These are phyloP conservation scores for Epirrhoe tristata DNA, from an alignment of 2,888 invertebrate species.

Conservation along the genomic window DNA sequence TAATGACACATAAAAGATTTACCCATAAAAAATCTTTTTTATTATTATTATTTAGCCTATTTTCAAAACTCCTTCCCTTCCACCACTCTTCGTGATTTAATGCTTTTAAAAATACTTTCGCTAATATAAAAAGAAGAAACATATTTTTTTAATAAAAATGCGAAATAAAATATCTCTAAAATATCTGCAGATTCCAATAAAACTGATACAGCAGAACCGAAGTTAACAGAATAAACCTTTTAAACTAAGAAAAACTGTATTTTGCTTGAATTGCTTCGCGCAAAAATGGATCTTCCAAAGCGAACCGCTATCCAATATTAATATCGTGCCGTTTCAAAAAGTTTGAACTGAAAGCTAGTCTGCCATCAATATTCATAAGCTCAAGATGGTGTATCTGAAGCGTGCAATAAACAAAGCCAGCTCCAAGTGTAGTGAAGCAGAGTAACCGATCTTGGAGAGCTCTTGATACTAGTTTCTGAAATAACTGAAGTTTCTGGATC, in stretches of 20 bases:
- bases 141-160: neutral
- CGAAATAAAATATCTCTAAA: neutral
- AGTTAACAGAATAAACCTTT: conserved; percentile 39
- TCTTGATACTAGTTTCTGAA: conserved; percentile 51
- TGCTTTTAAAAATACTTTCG: too few species aligned
- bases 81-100: too few species aligned
- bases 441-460: conserved; percentile 72
- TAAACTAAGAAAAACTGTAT: conserved; percentile 36
- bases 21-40: too few species aligned
- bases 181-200: conserved; percentile 15
- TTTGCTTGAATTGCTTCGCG: conserved; percentile 44
- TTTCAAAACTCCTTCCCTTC: too few species aligned
- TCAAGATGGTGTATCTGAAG: conserved; percentile 73
- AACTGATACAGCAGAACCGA: conserved; percentile 24
- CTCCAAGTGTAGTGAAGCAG: conserved; percentile 64
- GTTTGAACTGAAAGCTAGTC: conserved; percentile 69
- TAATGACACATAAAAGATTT: too few species aligned
- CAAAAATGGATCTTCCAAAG: conserved; percentile 58
- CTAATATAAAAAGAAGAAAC: too few species aligned
- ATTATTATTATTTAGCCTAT: too few species aligned
- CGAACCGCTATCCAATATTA: conserved; percentile 63
- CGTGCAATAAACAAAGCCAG: conserved; percentile 79
- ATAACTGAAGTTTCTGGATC: neutral
- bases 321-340: conserved; percentile 72
- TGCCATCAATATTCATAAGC: conserved; percentile 83